Base-by-base conservation (phyloP, 1,140 invertebrate species). In the Pristionchus pacificus region DNA sequence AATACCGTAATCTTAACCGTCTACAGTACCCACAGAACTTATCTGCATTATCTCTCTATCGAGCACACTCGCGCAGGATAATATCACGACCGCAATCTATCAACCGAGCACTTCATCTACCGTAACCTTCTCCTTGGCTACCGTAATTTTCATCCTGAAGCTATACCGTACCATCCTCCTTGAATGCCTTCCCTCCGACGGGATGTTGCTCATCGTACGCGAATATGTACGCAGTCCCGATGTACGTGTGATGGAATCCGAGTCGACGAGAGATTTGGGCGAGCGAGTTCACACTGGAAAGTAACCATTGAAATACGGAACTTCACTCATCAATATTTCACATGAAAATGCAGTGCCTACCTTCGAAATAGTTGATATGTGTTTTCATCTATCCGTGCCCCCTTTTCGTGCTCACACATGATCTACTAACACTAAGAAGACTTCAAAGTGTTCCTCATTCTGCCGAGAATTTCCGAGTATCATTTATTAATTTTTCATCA, bases 221-320 rank as follows among this genome's bases (percentile, higher is more conserved):
- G 65, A 83, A 83, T 29, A 83, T 63, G 67, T 83, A 83, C 19
- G 78, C 81, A 30, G 81, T 83, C 14, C 81, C 81, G 55, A 83
- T 68, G 70, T 83, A 83, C 19, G 78, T 83, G 57, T 75, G 84
- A 61, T 83, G 81, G 25, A 84, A 62, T 0, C 82, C 82, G 1
- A 84, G 32, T 72, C 73, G 71, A 32, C 74, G 73, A 61, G 75
- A 74, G 29, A 79, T 77, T 30, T 74, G 67, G 13, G 81, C 80
- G 62, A 83, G 60, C 25, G 59, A 28, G 1, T 77, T 66, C 14
- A 73, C 75, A 58, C 81, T 81, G 57, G n/a, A 72, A 49, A 10
- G 38, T 10, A 49, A 49, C 6, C 6, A 49, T 6, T 49, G 6
- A 49, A 49, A n/a, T n/a, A n/a, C n/a, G n/a, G n/a, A n/a, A n/a